Conservation (phyloP, 2,797 vertebrate genomes). For the Melanotaenia parkinsoni region DNA sequence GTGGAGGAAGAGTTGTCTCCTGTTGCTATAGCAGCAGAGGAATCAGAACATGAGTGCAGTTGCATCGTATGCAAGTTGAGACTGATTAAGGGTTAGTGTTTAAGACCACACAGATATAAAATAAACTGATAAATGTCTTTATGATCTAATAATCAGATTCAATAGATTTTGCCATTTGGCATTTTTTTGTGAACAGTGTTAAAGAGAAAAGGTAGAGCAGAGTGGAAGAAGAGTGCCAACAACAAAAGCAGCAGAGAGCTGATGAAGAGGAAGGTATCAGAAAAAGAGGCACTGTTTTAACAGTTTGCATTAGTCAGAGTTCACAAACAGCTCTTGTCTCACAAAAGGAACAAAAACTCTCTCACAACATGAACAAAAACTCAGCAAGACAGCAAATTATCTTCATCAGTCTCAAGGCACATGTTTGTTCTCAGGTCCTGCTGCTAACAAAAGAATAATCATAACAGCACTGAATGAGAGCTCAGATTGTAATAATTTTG, state of each 20-base stretch:
- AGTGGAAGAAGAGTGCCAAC: background rate
- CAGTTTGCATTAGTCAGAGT: constrained; percentile 8
- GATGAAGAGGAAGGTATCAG: constrained; percentile 8
- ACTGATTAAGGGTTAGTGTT: background rate
- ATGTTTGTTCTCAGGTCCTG: constrained; percentile 1
- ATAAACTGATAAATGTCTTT: background rate
- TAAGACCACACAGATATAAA: background rate
- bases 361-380: constrained; percentile 16
- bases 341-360: constrained; percentile 14
- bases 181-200: background rate
- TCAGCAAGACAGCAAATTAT: constrained; percentile 15
- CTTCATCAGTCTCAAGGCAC: constrained; percentile 15
- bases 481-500: background rate
- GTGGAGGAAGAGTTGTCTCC: background rate
- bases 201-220: background rate
- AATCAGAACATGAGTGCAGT: background rate
- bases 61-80: background rate
- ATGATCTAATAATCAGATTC: background rate
- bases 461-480: background rate
- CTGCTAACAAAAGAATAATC: constrained; percentile 1
- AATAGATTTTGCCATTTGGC: background rate
- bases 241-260: background rate
- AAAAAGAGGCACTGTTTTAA: constrained; percentile 8
- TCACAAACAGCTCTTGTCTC: constrained; percentile 7
- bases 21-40: constrained; percentile 10